Conservation (phyloP, 2,797 vertebrate species). For the Synaphobranchus kaupii region DNA sequence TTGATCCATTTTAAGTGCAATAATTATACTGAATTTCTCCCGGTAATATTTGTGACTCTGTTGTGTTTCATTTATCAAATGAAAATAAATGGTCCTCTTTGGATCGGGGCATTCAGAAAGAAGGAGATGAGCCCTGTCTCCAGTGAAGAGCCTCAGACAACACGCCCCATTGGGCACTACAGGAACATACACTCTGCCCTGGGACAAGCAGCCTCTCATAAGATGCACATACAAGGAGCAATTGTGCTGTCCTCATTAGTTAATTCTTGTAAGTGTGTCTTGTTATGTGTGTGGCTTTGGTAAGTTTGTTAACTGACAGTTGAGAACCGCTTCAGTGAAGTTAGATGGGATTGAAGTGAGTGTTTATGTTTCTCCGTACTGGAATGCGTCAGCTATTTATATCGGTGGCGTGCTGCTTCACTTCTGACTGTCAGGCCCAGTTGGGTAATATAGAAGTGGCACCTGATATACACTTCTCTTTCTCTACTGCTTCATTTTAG, state of each 20-base stretch:
- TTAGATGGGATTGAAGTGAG: neutral
- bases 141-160: neutral
- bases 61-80: neutral
- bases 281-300: neutral
- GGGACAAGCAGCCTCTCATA: neutral
- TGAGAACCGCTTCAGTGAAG: neutral
- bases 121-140: neutral
- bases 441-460: neutral
- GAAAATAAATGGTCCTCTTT: neutral
- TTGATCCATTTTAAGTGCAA: too few relatives aligned
- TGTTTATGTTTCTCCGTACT: neutral
- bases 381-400: too few relatives aligned
- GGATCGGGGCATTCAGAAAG: neutral
- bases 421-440: too few relatives aligned
- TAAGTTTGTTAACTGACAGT: neutral
- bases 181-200: neutral
- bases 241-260: neutral
- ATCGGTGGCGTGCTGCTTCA: too few relatives aligned
- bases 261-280: neutral
- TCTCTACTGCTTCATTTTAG: constrained; percentile 64
- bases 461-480: neutral
- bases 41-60: too few relatives aligned
- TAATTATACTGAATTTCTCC: too few relatives aligned
- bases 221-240: neutral
- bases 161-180: neutral